Percentiles rank a stretch among this genome's conserved stretches.
Evolutionary conservation across 2,888 invertebrate genomes (phyloP).

Genomic region (Oasisia sp.): DNA sequence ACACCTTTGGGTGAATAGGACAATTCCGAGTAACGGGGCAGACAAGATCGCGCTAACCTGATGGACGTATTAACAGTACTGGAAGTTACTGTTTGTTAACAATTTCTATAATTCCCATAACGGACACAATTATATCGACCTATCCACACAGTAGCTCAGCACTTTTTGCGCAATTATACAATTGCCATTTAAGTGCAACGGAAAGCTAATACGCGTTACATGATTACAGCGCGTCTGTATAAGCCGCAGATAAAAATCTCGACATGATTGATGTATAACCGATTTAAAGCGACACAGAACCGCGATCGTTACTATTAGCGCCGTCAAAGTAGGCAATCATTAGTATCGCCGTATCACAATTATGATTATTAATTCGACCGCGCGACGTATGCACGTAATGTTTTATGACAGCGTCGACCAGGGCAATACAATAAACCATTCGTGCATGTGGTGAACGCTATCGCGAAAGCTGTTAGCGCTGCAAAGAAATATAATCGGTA

Average conservation of each 20-base stretch:
- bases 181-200: background rate
- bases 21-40: too few species aligned
- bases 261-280: background rate
- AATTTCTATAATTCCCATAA: background rate
- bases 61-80: background rate
- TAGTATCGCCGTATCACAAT: background rate
- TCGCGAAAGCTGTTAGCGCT: constrained; percentile 4
- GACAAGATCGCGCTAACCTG: background rate
- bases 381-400: background rate
- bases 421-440: background rate
- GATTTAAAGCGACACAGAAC: background rate
- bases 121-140: background rate
- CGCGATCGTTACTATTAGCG: background rate
- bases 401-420: background rate
- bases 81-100: too few species aligned
- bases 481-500: background rate
- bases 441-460: background rate
- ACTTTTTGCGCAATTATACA: background rate
- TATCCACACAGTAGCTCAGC: background rate
- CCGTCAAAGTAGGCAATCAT: background rate
- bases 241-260: background rate
- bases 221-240: background rate
- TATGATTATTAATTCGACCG: constrained; percentile 3
- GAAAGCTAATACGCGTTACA: background rate
- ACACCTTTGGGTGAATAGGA: too few species aligned